Conservation (phyloP, 1,140 invertebrate species). For the Cydia strobilella region DNA sequence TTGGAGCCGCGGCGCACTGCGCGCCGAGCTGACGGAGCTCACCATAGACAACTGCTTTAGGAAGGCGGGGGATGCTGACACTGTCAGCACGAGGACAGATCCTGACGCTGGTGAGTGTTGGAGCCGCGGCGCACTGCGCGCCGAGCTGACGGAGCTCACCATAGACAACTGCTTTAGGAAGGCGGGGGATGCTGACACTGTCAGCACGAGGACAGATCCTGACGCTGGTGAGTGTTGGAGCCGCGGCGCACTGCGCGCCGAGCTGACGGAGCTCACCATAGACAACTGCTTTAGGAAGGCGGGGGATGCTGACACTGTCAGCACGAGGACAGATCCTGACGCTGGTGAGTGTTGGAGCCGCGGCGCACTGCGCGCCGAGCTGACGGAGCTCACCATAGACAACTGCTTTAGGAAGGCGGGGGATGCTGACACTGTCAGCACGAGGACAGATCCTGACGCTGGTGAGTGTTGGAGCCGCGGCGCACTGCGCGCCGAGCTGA, state of each 20-base stretch:
- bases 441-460: slow-evolving; percentile 53
- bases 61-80: slow-evolving; percentile 81
- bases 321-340: slow-evolving; percentile 65
- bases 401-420: slow-evolving; percentile 87
- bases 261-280: slow-evolving; percentile 90
- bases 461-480: slow-evolving; percentile 87
- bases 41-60: slow-evolving; percentile 88
- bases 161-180: slow-evolving; percentile 88
- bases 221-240: slow-evolving; percentile 80
- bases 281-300: slow-evolving; percentile 87
- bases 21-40: slow-evolving; percentile 91
- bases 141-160: slow-evolving; percentile 90
- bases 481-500: slow-evolving; percentile 91
- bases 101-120: slow-evolving; percentile 56
- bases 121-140: slow-evolving; percentile 89
- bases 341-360: slow-evolving; percentile 83
- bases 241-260: slow-evolving; percentile 88
- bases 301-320: slow-evolving; percentile 81
- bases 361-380: slow-evolving; percentile 90
- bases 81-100: slow-evolving; percentile 79
- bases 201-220: slow-evolving; percentile 75
- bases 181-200: slow-evolving; percentile 81
- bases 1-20: slow-evolving; percentile 88
- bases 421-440: slow-evolving; percentile 81
- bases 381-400: slow-evolving; percentile 89